phyloP scores from a whole-genome alignment of 2,113 vertebrate genomes.

The Carassius auratus region DNA sequence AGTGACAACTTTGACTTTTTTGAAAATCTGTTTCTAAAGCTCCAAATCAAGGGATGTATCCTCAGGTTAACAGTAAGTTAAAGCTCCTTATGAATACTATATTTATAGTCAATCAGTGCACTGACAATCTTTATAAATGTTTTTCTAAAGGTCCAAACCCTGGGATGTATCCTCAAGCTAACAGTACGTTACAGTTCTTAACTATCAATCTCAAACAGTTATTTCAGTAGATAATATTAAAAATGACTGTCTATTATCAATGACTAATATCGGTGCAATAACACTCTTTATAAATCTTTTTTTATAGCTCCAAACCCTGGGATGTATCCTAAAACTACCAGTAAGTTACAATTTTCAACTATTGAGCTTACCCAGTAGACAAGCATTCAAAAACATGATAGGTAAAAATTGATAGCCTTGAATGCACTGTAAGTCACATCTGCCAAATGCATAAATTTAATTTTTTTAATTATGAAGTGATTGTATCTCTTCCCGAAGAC shows the following conservation, averaged over 20 bases:
- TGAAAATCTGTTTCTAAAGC: neutral
- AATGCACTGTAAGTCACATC: too few species aligned
- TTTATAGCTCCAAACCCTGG: slow-evolving; percentile 1
- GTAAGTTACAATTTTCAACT: neutral
- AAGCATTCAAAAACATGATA: too few species aligned
- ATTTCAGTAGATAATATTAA: neutral
- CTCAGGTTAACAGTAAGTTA: neutral
- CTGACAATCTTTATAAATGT: neutral
- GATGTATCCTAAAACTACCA: neutral
- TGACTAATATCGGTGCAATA: too few species aligned
- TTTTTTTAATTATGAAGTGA: too few species aligned
- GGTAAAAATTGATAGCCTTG: too few species aligned
- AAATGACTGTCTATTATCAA: too few species aligned
- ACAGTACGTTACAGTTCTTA: neutral
- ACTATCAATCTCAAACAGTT: neutral
- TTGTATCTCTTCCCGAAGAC: too few species aligned
- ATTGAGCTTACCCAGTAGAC: too few species aligned
- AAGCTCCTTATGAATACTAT: neutral
- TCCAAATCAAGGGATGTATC: slow-evolving; percentile 15
- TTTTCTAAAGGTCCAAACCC: slow-evolving; percentile 5
- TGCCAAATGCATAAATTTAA: too few species aligned
- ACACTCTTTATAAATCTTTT: too few species aligned
- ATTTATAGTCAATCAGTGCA: neutral
- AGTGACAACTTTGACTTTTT: neutral
- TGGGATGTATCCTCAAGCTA: slow-evolving; percentile 21